These are phyloP conservation scores for Patiria miniata DNA, from an alignment of 35 echinoderm and acorn worm species.

Conservation along the genomic window DNA sequence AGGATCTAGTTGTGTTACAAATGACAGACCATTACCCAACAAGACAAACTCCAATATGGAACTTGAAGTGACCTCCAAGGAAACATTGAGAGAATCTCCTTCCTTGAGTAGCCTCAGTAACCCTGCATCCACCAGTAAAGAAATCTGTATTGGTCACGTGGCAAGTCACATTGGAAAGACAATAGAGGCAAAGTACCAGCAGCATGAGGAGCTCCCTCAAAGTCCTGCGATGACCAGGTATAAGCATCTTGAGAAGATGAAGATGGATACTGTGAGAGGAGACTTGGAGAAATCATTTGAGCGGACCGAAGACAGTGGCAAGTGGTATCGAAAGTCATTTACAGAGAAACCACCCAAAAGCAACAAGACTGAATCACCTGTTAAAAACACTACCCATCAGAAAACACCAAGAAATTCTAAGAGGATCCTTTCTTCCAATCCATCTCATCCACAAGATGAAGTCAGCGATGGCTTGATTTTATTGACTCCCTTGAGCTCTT, in stretches of 20 bases:
- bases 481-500: neutral
- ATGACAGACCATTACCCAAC: too few relatives aligned
- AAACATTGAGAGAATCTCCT: too few relatives aligned
- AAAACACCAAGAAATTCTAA: neutral
- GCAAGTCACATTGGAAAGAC: too few relatives aligned
- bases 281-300: neutral
- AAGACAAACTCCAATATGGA: too few relatives aligned
- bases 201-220: neutral
- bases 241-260: slow-evolving; percentile 19
- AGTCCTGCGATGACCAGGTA: neutral
- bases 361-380: neutral
- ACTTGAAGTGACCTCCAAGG: too few relatives aligned
- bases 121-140: too few relatives aligned
- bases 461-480: slow-evolving; percentile 8
- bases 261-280: neutral
- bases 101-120: too few relatives aligned
- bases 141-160: too few relatives aligned
- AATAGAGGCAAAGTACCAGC: neutral
- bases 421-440: neutral
- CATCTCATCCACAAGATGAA: neutral
- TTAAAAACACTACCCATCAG: neutral
- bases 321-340: too few relatives aligned
- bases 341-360: neutral
- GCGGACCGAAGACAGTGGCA: neutral
- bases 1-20: too few relatives aligned